Evolutionary conservation across 2,888 invertebrate genomes (phyloP).

Genomic region (Philereme vetulata): DNA sequence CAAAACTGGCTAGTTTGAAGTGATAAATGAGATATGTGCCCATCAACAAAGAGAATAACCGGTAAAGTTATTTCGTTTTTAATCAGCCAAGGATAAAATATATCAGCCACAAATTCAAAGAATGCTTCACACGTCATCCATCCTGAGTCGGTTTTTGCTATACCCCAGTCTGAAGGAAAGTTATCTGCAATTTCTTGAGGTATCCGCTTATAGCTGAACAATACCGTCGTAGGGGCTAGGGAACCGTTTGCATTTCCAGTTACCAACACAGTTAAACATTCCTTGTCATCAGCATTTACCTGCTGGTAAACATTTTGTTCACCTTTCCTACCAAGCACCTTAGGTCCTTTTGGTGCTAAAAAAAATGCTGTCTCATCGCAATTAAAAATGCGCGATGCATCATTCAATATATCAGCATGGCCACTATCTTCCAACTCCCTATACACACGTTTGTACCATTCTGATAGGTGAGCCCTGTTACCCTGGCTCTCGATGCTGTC

Average conservation of each 20-base stretch:
- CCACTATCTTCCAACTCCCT: constrained; percentile 35
- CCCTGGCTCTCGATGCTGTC: constrained; percentile 36
- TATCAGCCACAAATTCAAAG: constrained; percentile 7
- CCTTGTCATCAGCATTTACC: constrained; percentile 37
- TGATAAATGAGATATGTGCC: constrained; percentile 9
- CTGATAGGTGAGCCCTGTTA: constrained; percentile 36
- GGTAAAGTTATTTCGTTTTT: constrained; percentile 6
- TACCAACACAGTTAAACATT: constrained; percentile 36
- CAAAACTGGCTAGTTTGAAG: constrained; percentile 9
- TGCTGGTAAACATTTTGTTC: constrained; percentile 38
- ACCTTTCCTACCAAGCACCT: constrained; percentile 38
- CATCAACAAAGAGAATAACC: constrained; percentile 7
- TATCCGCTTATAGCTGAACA: constrained; percentile 32
- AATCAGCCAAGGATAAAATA: constrained; percentile 8
- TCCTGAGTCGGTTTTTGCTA: constrained; percentile 6
- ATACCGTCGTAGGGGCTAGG: constrained; percentile 29
- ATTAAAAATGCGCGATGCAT: constrained; percentile 38
- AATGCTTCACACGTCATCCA: constrained; percentile 12
- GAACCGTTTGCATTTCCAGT: constrained; percentile 36
- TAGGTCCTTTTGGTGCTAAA: constrained; percentile 34
- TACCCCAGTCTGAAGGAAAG: constrained; percentile 10
- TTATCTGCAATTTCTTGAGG: constrained; percentile 2
- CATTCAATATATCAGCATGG: constrained; percentile 33
- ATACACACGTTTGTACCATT: constrained; percentile 38
- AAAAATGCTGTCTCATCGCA: constrained; percentile 40